Percentiles rank a stretch among this genome's conserved stretches.
phyloP scores from a whole-genome alignment of 2,888 invertebrate genomes.

The Linnaemya tessellans region DNA sequence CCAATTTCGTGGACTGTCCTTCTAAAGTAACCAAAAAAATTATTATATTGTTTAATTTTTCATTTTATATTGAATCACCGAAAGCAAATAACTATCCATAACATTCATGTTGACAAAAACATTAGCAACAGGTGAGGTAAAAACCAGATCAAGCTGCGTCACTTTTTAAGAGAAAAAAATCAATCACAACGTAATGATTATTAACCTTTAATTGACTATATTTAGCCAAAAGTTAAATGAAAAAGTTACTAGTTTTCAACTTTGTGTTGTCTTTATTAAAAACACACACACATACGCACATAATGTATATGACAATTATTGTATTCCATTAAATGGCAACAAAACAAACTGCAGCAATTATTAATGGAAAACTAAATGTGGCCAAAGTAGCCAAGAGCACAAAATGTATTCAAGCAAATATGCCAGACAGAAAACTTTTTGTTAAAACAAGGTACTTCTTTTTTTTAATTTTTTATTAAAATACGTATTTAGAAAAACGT shows the following conservation, averaged over 20 bases:
- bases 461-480: not conserved
- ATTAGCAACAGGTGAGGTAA: not conserved
- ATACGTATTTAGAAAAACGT: not conserved
- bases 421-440: not conserved
- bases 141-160: not conserved
- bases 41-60: not conserved
- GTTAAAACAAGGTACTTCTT: too few species aligned
- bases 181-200: constrained; percentile 38
- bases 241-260: constrained; percentile 1
- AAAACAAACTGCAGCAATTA: constrained; percentile 12
- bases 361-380: constrained; percentile 5
- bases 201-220: constrained; percentile 58
- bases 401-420: not conserved
- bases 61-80: not conserved
- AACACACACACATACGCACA: too few species aligned
- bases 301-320: constrained; percentile 6
- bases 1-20: too few species aligned
- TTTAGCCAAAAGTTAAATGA: constrained; percentile 36
- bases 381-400: constrained; percentile 1
- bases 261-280: constrained; percentile 1
- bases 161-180: not conserved
- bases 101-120: not conserved
- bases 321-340: constrained; percentile 12
- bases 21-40: too few species aligned
- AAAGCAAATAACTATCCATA: not conserved